Evolutionary conservation across 53 echinoderm and acorn worm species (phyloP).

Genomic region (Echinarachnius parma): DNA sequence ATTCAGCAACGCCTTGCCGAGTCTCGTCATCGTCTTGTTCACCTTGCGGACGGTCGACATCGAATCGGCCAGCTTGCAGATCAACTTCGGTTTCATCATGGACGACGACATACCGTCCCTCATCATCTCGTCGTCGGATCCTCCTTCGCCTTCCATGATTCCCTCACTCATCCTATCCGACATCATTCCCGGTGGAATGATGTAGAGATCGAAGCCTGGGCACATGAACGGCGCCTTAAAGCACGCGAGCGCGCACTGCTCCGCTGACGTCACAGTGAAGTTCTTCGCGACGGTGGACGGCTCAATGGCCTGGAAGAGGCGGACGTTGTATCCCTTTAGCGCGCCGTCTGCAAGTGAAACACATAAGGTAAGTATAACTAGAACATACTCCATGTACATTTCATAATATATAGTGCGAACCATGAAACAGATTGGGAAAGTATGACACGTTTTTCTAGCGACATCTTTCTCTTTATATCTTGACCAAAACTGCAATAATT

Average conservation of each 20-base stretch:
- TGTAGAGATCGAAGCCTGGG: slow-evolving; percentile 31
- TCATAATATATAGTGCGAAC: no score
- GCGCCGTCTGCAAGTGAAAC: slow-evolving; percentile 12
- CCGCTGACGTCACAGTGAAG: slow-evolving; percentile 3
- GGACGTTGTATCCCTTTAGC: slow-evolving; percentile 39
- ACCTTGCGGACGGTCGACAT: slow-evolving; percentile 1
- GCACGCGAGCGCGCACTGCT: slow-evolving; percentile 30
- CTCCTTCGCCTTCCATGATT: background rate
- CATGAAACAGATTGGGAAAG: no score
- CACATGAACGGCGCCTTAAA: slow-evolving; percentile 42
- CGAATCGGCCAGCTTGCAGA: slow-evolving; percentile 18
- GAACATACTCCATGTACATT: no score
- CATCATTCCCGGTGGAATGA: background rate
- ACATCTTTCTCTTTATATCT: no score
- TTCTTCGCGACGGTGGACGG: slow-evolving; percentile 5
- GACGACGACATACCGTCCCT: background rate
- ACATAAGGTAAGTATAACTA: no score
- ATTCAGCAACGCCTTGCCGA: background rate
- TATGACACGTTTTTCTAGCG: no score
- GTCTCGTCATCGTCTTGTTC: slow-evolving; percentile 15
- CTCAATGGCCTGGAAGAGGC: slow-evolving; percentile 15
- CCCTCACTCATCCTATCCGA: background rate
- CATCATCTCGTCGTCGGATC: background rate
- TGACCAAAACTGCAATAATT: no score
- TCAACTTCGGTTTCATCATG: slow-evolving; percentile 9